These are phyloP conservation scores for Crypturellus tataupa DNA, from an alignment of 2,797 vertebrate species.

Conservation along the genomic window DNA sequence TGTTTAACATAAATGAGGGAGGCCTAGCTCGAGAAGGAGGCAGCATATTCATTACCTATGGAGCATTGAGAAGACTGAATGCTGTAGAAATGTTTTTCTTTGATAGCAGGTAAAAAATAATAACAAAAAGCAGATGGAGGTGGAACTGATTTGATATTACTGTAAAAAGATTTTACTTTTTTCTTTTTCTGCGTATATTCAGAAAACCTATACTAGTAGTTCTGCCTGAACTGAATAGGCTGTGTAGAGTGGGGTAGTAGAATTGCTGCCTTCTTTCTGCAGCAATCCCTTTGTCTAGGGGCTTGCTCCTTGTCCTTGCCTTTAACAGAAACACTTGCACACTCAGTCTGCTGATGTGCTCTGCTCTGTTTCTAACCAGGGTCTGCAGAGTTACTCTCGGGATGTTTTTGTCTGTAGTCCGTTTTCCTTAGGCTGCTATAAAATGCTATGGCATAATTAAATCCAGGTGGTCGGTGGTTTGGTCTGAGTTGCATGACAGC, in stretches of 20 bases:
- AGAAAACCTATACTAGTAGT: neutral
- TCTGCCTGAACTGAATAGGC: neutral
- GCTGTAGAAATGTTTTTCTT: neutral
- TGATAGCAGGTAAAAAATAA: neutral
- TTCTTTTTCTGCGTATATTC: neutral
- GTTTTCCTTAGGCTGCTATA: slow-evolving; percentile 11
- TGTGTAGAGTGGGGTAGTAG: neutral
- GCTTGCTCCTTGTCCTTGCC: neutral
- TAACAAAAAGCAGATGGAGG: neutral
- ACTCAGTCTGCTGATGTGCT: neutral
- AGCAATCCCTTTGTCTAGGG: neutral
- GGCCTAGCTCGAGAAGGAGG: neutral
- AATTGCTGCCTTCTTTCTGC: neutral
- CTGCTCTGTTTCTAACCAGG: neutral
- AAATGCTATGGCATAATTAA: neutral
- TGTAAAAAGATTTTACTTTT: neutral
- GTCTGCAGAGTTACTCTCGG: slow-evolving; percentile 1
- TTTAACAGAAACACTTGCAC: neutral
- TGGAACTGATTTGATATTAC: neutral
- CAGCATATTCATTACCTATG: neutral
- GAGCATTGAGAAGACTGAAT: neutral
- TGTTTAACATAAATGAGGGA: neutral
- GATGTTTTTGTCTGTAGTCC: neutral
- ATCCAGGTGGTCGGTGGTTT: neutral
- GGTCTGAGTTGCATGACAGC: neutral